These are phyloP conservation scores for Leptopilina boulardi DNA, from an alignment of 1,140 invertebrate genomes.

Conservation along the genomic window DNA sequence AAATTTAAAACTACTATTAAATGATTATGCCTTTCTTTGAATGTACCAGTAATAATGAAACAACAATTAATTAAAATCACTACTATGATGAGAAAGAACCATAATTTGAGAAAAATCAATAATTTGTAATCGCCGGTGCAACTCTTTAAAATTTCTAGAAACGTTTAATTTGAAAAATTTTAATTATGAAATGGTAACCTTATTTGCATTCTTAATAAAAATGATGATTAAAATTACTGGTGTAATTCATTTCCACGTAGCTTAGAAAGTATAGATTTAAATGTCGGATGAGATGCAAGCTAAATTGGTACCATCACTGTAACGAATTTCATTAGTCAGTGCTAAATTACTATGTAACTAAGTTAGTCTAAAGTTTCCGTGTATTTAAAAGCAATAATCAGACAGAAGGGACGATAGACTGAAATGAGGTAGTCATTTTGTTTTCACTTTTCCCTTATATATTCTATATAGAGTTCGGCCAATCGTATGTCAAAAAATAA, in stretches of 20 bases:
- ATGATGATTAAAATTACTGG: neutral
- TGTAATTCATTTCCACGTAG: neutral
- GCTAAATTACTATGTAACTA: constrained; percentile 56
- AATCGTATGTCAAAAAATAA: too few relatives aligned
- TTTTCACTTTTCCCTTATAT: too few relatives aligned
- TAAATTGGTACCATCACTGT: constrained; percentile 29
- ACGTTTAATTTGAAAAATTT: too few relatives aligned
- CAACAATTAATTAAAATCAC: too few relatives aligned
- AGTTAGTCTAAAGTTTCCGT: constrained; percentile 45
- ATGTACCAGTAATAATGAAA: too few relatives aligned
- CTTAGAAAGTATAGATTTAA: neutral
- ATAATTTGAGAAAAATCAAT: too few relatives aligned
- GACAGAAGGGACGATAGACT: constrained; percentile 1
- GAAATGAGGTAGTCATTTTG: constrained; percentile 29
- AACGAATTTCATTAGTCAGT: constrained; percentile 54
- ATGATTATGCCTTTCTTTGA: too few relatives aligned
- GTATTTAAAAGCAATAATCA: constrained; percentile 52
- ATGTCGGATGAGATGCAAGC: neutral
- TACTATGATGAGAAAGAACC: too few relatives aligned
- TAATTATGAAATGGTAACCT: neutral
- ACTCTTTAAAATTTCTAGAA: too few relatives aligned
- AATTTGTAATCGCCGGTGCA: too few relatives aligned
- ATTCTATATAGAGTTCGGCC: too few relatives aligned
- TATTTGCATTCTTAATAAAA: neutral
- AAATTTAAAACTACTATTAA: too few relatives aligned